Base-by-base conservation (phyloP, 2,113 vertebrate species). In the Thamnophis sirtalis region DNA sequence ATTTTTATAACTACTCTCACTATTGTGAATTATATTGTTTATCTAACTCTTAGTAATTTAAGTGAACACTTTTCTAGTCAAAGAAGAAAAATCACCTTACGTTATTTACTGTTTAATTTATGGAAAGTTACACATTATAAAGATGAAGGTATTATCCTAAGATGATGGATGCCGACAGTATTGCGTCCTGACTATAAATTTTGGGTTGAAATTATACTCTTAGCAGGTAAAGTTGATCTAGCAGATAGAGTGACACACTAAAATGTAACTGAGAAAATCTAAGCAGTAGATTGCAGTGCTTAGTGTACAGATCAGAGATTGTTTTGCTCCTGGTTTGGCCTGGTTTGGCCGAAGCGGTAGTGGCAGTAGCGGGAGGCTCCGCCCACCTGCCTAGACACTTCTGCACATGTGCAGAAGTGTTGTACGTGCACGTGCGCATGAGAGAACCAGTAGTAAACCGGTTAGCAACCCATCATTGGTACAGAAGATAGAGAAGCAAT, bases 21-120 rank as follows among this genome's bases (percentile, higher is more conserved):
- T 91, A 94, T 89, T 89, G 11, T 38, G 91, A 26, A 91, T 33
- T 4, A 33, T 51, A 68, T 93, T 55, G 49, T 10, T 90, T 95
- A 90, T 94, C 89, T 54, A 90, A 1, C 26, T 68, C 89, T 24
- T 15, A 48, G 84, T 89, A 80, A 53, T 68, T 93, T 93, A 87
- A 50, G 3, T 0, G 26, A 55, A 21, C 13, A 15, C 53, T 26
- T 87, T 58, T 50, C 10, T 33, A 51, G 53, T 43, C 19, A 53
- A 91, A 68, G 63, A 5, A 17, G n/a, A n/a, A 91, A 73, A 6
- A 33, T 51, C n/a, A 26, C 73, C 33, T 89, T 84, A 21, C 28
- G 85, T 89, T 92, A 84, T 84, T 84, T 58, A 89, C 11, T 10
- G 0, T 89, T 92, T 49, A 19, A 22, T 60, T 89, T 84, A 11